A percentile compares a stretch with the other conserved stretches of the same genome.
phyloP scores from a whole-genome alignment of 2,113 vertebrate species.

The Scopus umbretta region DNA sequence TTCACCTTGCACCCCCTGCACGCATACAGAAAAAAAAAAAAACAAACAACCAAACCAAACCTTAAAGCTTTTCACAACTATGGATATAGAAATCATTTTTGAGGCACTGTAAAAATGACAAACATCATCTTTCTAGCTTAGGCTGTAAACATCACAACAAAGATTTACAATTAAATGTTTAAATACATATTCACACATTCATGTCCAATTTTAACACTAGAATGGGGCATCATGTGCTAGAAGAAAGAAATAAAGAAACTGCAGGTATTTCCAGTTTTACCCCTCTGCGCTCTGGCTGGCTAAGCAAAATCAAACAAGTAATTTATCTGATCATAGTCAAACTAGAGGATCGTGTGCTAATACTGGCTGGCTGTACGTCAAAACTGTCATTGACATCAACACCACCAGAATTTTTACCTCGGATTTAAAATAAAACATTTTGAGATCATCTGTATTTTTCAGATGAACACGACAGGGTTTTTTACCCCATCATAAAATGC shows the following conservation, averaged over 20 bases:
- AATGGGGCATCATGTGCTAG: not conserved
- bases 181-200: constrained; percentile 68
- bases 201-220: constrained; percentile 17
- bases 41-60: no score
- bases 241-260: not conserved
- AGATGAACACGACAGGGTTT: not conserved
- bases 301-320: not conserved
- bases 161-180: constrained; percentile 68
- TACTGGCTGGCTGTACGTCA: not conserved
- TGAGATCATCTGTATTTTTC: not conserved
- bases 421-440: not conserved
- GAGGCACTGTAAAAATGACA: constrained; percentile 68
- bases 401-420: not conserved
- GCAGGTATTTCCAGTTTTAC: constrained; percentile 36
- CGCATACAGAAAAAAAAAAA: not conserved
- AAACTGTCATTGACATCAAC: not conserved
- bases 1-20: constrained; percentile 18
- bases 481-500: not conserved
- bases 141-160: constrained; percentile 67
- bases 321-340: not conserved
- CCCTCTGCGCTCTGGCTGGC: constrained; percentile 20
- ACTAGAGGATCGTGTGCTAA: not conserved
- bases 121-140: constrained; percentile 58
- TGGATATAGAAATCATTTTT: constrained; percentile 57
- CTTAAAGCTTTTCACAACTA: constrained; percentile 61